These are phyloP conservation scores for Trimorus sp. DNA, from an alignment of 2,888 invertebrate species.

Conservation along the genomic window DNA sequence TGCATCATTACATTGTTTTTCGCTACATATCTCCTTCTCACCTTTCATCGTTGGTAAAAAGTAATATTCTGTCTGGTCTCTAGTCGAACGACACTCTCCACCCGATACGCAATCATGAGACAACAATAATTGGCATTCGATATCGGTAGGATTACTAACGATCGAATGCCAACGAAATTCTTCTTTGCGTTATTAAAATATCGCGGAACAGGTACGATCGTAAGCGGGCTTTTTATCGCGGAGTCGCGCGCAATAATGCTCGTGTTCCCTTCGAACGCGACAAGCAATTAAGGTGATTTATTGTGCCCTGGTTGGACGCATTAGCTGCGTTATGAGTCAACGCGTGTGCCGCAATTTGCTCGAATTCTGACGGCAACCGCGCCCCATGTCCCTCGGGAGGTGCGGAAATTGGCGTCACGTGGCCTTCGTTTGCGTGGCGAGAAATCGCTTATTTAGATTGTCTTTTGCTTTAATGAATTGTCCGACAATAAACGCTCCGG, in stretches of 20 bases:
- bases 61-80: too few species aligned
- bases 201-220: conserved; percentile 40
- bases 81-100: too few species aligned
- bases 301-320: conserved; percentile 38
- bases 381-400: conserved; percentile 59
- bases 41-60: too few species aligned
- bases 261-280: conserved; percentile 50
- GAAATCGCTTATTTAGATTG: conserved; percentile 44
- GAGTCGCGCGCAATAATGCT: conserved; percentile 39
- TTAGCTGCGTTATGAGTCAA: conserved; percentile 57
- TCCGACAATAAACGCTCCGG: conserved; percentile 26
- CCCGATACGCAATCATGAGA: background rate
- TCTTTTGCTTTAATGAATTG: conserved; percentile 40
- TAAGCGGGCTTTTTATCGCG: conserved; percentile 41
- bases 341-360: conserved; percentile 59
- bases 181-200: conserved; percentile 48
- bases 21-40: too few species aligned
- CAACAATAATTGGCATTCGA: conserved; percentile 39
- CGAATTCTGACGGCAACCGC: conserved; percentile 62
- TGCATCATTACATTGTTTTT: too few species aligned
- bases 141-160: conserved; percentile 33
- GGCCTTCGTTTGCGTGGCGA: conserved; percentile 37
- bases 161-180: conserved; percentile 28
- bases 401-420: conserved; percentile 57
- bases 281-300: conserved; percentile 64